Conservation (phyloP, 2,797 vertebrate species). For the Paratrypauchen microcephalus region DNA sequence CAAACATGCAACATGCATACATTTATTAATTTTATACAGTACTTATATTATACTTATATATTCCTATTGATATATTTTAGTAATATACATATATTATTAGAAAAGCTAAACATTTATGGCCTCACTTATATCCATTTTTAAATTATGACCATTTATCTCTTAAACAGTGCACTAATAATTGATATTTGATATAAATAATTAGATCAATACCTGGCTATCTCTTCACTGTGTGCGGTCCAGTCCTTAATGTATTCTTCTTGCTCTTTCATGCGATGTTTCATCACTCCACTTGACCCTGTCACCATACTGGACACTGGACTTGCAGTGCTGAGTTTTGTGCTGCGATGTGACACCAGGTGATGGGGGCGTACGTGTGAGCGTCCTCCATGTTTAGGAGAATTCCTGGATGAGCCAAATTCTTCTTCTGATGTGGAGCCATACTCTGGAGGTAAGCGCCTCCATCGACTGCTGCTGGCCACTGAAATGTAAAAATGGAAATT, state of each 20-base stretch:
- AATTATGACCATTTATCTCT: neutral
- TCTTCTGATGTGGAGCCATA: slow-evolving; percentile 99
- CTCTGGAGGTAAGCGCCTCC: slow-evolving; percentile 95
- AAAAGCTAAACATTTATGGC: no score
- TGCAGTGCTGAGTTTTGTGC: slow-evolving; percentile 65
- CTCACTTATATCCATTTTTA: no score
- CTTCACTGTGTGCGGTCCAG: slow-evolving; percentile 98
- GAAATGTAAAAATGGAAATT: slow-evolving; percentile 1
- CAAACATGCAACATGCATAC: slow-evolving; percentile 48
- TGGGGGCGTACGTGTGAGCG: slow-evolving; percentile 85
- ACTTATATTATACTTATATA: neutral
- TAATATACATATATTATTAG: no score
- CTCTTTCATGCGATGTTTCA: slow-evolving; percentile 92
- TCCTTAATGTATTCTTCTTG: slow-evolving; percentile 98
- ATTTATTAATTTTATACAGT: neutral
- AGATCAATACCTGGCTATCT: slow-evolving; percentile 93
- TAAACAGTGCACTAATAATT: neutral
- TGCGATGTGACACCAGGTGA: slow-evolving; percentile 74
- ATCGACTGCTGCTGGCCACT: slow-evolving; percentile 90
- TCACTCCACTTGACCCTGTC: slow-evolving; percentile 71
- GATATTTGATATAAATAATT: slow-evolving; percentile 5
- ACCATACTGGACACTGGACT: slow-evolving; percentile 25
- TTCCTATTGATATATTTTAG: no score
- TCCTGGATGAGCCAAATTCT: slow-evolving; percentile 94
- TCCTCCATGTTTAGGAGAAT: slow-evolving; percentile 86